Evolutionary conservation across 1,140 invertebrate genomes (phyloP), one percentile per base, ranked within the genome.

Genomic region (Bombus breviceps): DNA sequence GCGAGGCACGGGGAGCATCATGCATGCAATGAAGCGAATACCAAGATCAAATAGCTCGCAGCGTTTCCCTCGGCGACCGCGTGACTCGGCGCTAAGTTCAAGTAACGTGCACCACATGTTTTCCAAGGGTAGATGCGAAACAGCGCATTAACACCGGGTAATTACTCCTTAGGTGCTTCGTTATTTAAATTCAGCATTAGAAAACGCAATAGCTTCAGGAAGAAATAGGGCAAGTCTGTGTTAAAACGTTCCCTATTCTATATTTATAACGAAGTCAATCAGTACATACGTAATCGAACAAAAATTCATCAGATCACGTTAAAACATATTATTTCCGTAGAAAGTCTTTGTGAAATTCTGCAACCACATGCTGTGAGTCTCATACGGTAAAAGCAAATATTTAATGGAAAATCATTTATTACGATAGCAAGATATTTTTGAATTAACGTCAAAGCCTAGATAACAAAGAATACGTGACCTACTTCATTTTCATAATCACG

Each of bases 41-140:
- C 75, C 68, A 39, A 34, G 69, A 32, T 62, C 82, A 85, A 87
- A 87, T 57, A 87, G 82, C 86, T 41, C 59, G 47, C 62, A 68
- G 82, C 69, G 41, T 74, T 62, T 73, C 82, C 68, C 37, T 9
- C 22, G 53, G 79, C 59, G 25, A 59, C 76, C 75, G 74, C 28
- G 57, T 73, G 74, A 77, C 69, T 34, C 59, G 69, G 12, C 43
- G 13, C 22, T 53, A 68, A 81, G 78, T 81, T 77, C 72, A 22
- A 59, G 73, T 66, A 72, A 57, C 73, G 53, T 25, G 78, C 39
- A 25, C 53, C 53, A 37, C 53, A 43, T 78, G 34, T 72, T 66
- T 81, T 28, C 5, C 15, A 15, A 15, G 8, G 32, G 32, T 8
- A n/a, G 64, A 34, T 32, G 15, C n/a, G 64, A 66, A 32, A 8